Conservation (phyloP, 1,140 invertebrate genomes). For the Euwallacea fornicatus region DNA sequence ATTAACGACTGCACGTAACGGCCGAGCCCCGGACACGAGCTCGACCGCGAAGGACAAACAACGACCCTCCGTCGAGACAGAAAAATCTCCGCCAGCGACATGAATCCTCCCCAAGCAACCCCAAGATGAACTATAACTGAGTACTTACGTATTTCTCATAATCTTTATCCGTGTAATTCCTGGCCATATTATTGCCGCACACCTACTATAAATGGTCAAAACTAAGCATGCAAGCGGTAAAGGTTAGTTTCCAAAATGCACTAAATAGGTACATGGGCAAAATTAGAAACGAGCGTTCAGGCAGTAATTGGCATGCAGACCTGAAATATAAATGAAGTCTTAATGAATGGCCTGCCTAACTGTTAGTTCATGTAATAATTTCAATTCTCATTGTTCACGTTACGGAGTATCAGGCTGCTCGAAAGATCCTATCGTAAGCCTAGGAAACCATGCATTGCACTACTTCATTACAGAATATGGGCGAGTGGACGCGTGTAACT, state of each 20-base stretch:
- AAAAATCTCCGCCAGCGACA: no score
- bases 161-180: constrained; percentile 43
- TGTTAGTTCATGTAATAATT: no score
- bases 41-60: no score
- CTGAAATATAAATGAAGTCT: constrained; percentile 39
- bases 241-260: constrained; percentile 29
- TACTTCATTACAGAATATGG: no score
- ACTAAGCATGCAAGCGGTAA: constrained; percentile 25
- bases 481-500: no score
- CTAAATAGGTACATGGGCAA: background rate
- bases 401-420: no score
- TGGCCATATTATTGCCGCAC: constrained; percentile 37
- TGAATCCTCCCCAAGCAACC: background rate
- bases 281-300: background rate
- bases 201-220: background rate
- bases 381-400: no score
- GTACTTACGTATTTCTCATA: constrained; percentile 48
- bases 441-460: no score
- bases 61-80: no score
- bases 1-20: no score
- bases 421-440: no score
- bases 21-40: no score
- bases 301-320: constrained; percentile 41
- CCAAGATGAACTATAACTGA: background rate
- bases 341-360: background rate